A percentile compares a stretch with the other conserved stretches of the same genome.
Conservation (phyloP, 2,888 invertebrate genomes). For the Saturnia pavonia region DNA sequence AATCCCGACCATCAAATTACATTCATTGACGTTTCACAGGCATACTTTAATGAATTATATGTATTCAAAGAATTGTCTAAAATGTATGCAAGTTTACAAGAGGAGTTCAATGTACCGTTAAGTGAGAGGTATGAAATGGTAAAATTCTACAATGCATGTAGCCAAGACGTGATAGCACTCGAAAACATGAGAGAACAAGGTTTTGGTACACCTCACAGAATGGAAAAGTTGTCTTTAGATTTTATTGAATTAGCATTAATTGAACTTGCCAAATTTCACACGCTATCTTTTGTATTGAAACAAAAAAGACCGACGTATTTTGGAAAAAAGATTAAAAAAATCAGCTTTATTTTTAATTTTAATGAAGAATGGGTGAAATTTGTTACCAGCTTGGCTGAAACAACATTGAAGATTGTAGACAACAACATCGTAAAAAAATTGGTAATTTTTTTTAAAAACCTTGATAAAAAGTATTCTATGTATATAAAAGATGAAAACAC, state of each 20-base stretch:
- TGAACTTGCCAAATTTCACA: constrained; percentile 42
- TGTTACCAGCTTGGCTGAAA: constrained; percentile 31
- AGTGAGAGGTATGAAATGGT: constrained; percentile 32
- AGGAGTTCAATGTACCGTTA: constrained; percentile 30
- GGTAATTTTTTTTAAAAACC: constrained; percentile 28
- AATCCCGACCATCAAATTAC: constrained; percentile 30
- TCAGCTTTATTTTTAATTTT: constrained; percentile 29
- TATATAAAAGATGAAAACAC: constrained; percentile 29
- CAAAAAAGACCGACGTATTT: constrained; percentile 29
- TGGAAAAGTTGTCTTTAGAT: constrained; percentile 35
- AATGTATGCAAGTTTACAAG: constrained; percentile 38
- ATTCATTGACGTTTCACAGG: constrained; percentile 33
- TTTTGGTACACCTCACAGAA: constrained; percentile 35
- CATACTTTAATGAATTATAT: constrained; percentile 42
- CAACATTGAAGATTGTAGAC: constrained; percentile 33
- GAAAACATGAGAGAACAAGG: constrained; percentile 43
- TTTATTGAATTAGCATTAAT: constrained; percentile 38
- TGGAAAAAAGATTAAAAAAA: constrained; percentile 28
- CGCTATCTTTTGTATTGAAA: constrained; percentile 38
- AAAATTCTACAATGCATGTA: constrained; percentile 34
- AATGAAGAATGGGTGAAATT: constrained; percentile 32
- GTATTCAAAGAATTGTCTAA: constrained; percentile 41
- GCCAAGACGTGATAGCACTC: constrained; percentile 35
- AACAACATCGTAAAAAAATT: constrained; percentile 34
- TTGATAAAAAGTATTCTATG: constrained; percentile 31